These are phyloP conservation scores for Apocheima hispidaria DNA, from an alignment of 2,888 invertebrate genomes.

Conservation along the genomic window DNA sequence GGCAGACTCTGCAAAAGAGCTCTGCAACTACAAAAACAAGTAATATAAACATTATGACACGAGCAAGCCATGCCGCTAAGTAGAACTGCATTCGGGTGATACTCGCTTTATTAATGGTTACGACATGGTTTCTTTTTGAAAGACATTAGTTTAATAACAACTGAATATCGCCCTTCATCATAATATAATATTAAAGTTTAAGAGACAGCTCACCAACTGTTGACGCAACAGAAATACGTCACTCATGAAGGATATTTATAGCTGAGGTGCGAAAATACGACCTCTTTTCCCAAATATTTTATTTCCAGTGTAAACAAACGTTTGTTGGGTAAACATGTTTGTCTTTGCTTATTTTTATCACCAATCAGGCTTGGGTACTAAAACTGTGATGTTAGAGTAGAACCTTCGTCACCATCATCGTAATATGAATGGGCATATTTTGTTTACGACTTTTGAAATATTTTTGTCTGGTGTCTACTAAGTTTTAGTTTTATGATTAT, in stretches of 20 bases:
- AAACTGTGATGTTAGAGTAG: slow-evolving; percentile 40
- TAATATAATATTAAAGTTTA: no score
- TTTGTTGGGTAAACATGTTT: slow-evolving; percentile 57
- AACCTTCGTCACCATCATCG: slow-evolving; percentile 39
- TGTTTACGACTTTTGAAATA: slow-evolving; percentile 36
- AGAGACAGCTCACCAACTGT: background rate
- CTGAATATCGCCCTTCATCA: no score
- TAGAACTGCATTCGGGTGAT: no score
- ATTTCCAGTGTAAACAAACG: slow-evolving; percentile 43
- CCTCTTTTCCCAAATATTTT: slow-evolving; percentile 39
- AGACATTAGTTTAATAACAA: no score
- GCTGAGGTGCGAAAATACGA: slow-evolving; percentile 33
- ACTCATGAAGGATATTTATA: slow-evolving; percentile 4
- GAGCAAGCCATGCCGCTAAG: no score
- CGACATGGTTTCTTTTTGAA: no score
- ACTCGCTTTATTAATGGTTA: no score
- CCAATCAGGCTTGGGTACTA: slow-evolving; percentile 46
- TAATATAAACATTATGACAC: no score
- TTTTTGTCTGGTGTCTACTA: slow-evolving; percentile 21
- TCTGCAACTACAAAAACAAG: no score
- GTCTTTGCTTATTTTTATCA: slow-evolving; percentile 52
- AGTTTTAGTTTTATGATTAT: slow-evolving; percentile 38
- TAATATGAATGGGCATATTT: slow-evolving; percentile 40
- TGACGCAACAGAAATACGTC: background rate
- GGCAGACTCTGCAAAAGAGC: no score